Percentiles rank a stretch among this genome's conserved stretches.
Conservation (phyloP, 2,888 invertebrate genomes). For the Phyto melanocephala region DNA sequence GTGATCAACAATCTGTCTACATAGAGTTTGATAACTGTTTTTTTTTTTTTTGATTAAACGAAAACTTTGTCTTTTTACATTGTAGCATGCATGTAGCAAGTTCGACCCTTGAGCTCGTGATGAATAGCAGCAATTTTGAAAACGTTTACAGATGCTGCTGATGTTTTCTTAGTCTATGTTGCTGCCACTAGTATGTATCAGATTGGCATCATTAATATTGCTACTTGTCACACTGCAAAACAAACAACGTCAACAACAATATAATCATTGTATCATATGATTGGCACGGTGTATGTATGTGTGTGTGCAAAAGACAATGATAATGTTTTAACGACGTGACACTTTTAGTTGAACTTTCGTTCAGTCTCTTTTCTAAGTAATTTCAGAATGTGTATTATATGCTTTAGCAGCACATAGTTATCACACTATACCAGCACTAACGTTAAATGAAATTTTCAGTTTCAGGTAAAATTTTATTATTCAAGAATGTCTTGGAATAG, state of each 20-base stretch:
- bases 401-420: no score
- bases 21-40: no score
- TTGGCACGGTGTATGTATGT: not conserved
- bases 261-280: not conserved
- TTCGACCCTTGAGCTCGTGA: not conserved
- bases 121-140: not conserved
- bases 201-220: not conserved
- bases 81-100: not conserved
- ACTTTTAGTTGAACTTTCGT: not conserved
- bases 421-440: no score
- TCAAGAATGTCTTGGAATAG: no score
- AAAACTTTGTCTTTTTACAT: not conserved
- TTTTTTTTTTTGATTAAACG: not conserved
- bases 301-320: not conserved
- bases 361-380: not conserved
- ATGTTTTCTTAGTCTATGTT: not conserved
- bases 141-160: not conserved
- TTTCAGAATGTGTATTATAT: no score
- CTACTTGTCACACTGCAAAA: not conserved
- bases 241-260: not conserved
- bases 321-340: conserved; percentile 45
- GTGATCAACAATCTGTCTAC: no score
- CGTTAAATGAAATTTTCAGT: no score
- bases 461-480: no score
- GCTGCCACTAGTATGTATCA: not conserved